phyloP scores from a whole-genome alignment of 2,797 vertebrate species.

The Anisognathus igniventris region DNA sequence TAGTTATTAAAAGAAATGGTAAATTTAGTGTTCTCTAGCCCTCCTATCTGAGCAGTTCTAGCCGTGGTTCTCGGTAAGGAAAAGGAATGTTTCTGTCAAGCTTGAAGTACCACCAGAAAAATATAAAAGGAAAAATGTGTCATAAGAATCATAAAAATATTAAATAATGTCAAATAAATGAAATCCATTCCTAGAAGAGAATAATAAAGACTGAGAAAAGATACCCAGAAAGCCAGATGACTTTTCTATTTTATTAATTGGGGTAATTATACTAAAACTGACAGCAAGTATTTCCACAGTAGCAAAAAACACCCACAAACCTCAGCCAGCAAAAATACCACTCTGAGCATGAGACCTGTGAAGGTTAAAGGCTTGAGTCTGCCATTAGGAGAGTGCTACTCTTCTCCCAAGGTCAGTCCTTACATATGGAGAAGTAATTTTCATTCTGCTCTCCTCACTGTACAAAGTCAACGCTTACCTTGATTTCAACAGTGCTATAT shows the following conservation, averaged over 20 bases:
- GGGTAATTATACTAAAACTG: slow-evolving; percentile 20
- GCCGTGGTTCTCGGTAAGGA: not conserved
- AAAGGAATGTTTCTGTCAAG: slow-evolving; percentile 10
- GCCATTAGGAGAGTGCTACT: not conserved
- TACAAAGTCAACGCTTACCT: slow-evolving; percentile 18
- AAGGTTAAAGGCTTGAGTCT: slow-evolving; percentile 28
- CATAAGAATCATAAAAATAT: not conserved
- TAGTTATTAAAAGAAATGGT: not conserved
- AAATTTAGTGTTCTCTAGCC: not conserved
- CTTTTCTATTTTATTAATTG: not conserved
- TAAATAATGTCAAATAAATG: not conserved
- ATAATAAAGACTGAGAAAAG: not conserved
- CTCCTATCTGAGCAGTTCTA: not conserved
- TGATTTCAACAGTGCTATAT: slow-evolving; percentile 27
- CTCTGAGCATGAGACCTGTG: not conserved
- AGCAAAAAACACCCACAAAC: not conserved
- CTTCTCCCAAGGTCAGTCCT: slow-evolving; percentile 17
- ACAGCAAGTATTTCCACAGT: not conserved
- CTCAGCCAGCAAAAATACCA: not conserved
- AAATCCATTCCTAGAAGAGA: not conserved
- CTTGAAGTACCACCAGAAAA: not conserved
- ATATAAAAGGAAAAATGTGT: not conserved
- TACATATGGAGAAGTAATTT: not conserved
- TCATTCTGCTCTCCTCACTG: slow-evolving; percentile 3
- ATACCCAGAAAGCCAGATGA: not conserved